Conservation (phyloP, 2,888 invertebrate genomes). For the Dryobota labecula region DNA sequence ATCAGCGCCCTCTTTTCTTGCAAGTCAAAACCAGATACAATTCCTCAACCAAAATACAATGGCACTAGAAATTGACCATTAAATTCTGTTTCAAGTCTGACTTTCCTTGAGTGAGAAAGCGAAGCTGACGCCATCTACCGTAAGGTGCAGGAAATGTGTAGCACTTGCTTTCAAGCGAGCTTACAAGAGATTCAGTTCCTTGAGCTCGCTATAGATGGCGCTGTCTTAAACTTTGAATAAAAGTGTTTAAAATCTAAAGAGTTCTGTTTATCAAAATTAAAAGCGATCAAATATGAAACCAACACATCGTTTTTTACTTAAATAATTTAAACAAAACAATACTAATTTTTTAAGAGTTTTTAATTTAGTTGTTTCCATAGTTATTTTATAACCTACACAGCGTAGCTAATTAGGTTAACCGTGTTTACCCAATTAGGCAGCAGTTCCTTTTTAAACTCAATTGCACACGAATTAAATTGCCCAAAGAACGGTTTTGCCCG, state of each 20-base stretch:
- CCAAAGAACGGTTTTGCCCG: conserved; percentile 16
- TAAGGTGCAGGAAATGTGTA: not conserved
- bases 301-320: not conserved
- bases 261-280: not conserved
- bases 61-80: not conserved
- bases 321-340: not conserved
- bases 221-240: not conserved
- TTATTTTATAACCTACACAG: not conserved
- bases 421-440: conserved; percentile 10
- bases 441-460: conserved; percentile 19
- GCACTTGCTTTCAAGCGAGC: conserved; percentile 1
- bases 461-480: conserved; percentile 35
- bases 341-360: not conserved
- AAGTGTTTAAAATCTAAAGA: no score
- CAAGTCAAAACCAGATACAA: conserved; percentile 8
- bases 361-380: not conserved
- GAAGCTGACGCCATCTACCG: conserved; percentile 50
- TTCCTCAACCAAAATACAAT: not conserved
- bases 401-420: conserved; percentile 8
- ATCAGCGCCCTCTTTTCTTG: conserved; percentile 39
- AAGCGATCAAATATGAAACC: not conserved
- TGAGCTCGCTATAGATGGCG: conserved; percentile 47
- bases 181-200: conserved; percentile 3
- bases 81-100: not conserved
- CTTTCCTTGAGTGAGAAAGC: not conserved